phyloP scores from a whole-genome alignment of 2,113 vertebrate species.

The Hemibagrus wyckioides region DNA sequence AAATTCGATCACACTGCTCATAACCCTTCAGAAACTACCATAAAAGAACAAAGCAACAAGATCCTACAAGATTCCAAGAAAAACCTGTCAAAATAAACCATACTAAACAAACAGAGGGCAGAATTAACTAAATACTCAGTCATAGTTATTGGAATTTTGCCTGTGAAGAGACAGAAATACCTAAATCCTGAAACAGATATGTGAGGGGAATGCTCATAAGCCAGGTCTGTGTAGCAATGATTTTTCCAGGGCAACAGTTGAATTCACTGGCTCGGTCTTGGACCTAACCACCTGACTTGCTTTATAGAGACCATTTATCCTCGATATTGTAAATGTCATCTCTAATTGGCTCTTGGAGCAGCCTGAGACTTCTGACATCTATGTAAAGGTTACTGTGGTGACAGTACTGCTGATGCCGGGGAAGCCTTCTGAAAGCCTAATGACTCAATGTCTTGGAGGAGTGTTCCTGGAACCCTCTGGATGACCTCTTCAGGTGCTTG shows the following conservation, averaged over 20 bases:
- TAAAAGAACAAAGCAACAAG: background rate
- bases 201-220: background rate
- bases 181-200: background rate
- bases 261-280: background rate
- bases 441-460: background rate
- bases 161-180: conserved; percentile 23
- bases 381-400: conserved; percentile 47
- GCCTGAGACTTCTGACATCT: conserved; percentile 39
- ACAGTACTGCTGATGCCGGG: background rate
- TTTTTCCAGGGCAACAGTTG: conserved; percentile 18
- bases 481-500: background rate
- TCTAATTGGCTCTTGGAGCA: conserved; percentile 40
- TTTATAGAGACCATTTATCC: background rate
- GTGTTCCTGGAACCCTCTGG: background rate
- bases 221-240: background rate
- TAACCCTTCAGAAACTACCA: background rate
- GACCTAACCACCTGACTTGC: background rate
- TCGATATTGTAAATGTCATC: conserved; percentile 51
- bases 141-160: background rate
- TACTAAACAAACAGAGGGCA: background rate
- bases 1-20: conserved; percentile 13
- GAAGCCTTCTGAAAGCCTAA: background rate
- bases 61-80: conserved; percentile 14
- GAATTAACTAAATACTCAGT: background rate
- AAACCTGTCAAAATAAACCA: conserved; percentile 14